phyloP scores from a whole-genome alignment of 2,113 vertebrate genomes.

The Entelurus aequoreus region DNA sequence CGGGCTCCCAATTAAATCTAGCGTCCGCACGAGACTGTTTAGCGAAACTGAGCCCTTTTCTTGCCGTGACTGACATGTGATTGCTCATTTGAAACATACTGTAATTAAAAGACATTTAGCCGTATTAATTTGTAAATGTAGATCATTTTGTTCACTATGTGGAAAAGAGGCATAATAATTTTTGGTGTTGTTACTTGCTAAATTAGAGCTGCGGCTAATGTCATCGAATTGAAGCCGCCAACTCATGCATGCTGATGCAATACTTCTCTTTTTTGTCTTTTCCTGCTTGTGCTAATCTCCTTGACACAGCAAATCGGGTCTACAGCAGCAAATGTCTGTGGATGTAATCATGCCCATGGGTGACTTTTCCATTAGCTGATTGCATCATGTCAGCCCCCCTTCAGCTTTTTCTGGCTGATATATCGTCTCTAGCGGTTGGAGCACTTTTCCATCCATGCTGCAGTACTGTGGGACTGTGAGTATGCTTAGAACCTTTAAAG shows the following conservation, averaged over 20 bases:
- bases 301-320: too few relatives aligned
- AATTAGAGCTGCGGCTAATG: too few relatives aligned
- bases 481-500: neutral
- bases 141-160: too few relatives aligned
- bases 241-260: neutral
- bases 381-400: constrained; percentile 38
- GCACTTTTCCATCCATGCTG: constrained; percentile 10
- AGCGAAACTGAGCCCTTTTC: neutral
- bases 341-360: constrained; percentile 2
- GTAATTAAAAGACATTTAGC: too few relatives aligned
- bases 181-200: too few relatives aligned
- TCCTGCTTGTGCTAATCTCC: neutral
- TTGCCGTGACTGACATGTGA: too few relatives aligned
- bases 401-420: constrained; percentile 15
- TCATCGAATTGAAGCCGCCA: too few relatives aligned
- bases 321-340: neutral
- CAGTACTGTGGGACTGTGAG: neutral
- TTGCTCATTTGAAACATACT: too few relatives aligned
- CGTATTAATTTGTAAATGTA: too few relatives aligned
- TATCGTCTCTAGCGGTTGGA: constrained; percentile 27
- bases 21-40: neutral
- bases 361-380: constrained; percentile 60
- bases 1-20: too few relatives aligned
- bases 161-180: too few relatives aligned
- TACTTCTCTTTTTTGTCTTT: neutral